A percentile compares a stretch with the other conserved stretches of the same genome.
phyloP scores from a whole-genome alignment of 2,888 invertebrate species.

The Chrysolina americana region DNA sequence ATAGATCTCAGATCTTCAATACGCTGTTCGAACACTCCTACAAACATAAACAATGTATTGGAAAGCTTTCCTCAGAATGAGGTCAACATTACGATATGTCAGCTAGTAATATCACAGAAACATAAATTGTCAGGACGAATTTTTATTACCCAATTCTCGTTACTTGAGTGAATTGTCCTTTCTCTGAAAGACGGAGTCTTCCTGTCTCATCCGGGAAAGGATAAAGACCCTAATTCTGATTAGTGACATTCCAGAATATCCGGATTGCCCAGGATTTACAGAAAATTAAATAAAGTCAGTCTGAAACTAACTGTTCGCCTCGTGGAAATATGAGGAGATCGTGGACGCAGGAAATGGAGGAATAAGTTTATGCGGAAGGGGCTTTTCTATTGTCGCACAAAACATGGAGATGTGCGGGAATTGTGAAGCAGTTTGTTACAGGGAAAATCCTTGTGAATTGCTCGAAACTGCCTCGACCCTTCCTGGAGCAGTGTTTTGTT shows the following conservation, averaged over 20 bases:
- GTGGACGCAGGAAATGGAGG: slow-evolving; percentile 10
- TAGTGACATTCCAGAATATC: slow-evolving; percentile 41
- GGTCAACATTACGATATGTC: neutral
- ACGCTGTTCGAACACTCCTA: too few species aligned
- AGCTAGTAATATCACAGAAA: neutral
- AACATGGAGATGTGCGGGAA: slow-evolving; percentile 15
- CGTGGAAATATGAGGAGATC: slow-evolving; percentile 19
- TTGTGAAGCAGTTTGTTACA: slow-evolving; percentile 6
- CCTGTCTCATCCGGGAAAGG: slow-evolving; percentile 37
- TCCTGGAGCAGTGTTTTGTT: neutral
- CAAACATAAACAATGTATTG: neutral
- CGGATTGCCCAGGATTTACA: slow-evolving; percentile 23
- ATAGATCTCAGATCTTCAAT: too few species aligned
- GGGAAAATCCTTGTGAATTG: slow-evolving; percentile 9
- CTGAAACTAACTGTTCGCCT: slow-evolving; percentile 11
- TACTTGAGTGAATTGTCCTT: neutral
- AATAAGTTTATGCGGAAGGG: slow-evolving; percentile 19
- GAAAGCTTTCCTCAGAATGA: neutral
- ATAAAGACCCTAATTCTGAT: slow-evolving; percentile 44
- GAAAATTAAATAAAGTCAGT: slow-evolving; percentile 24
- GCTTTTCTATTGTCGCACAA: slow-evolving; percentile 20
- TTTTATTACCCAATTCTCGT: neutral
- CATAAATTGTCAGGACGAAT: neutral
- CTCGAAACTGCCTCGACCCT: neutral
- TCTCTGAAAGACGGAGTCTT: slow-evolving; percentile 33